phyloP scores from a whole-genome alignment of 2,113 vertebrate species.

The Myotis davidii region DNA sequence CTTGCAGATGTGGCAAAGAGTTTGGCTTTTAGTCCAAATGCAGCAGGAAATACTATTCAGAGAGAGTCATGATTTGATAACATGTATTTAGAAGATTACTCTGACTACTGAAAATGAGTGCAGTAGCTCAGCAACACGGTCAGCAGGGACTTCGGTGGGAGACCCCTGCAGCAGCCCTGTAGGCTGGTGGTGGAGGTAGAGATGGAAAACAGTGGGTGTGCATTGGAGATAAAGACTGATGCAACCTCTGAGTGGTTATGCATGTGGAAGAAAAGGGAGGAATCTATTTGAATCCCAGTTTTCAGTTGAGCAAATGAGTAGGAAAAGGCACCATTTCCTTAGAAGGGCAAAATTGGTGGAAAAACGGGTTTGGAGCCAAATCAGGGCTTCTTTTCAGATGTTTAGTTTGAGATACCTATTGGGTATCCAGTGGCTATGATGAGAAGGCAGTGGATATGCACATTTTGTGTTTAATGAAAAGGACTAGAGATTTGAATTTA shows the following conservation, averaged over 20 bases:
- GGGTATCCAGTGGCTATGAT: background rate
- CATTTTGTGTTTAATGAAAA: background rate
- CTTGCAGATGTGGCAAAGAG: background rate
- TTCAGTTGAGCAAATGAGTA: background rate
- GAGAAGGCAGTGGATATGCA: background rate
- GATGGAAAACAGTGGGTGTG: background rate
- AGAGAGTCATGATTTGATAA: background rate
- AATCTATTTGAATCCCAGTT: background rate
- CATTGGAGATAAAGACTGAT: background rate
- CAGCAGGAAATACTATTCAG: background rate
- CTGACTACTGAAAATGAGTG: background rate
- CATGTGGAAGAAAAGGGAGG: background rate
- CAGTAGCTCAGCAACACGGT: background rate
- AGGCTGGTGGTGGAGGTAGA: no score
- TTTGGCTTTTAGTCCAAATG: background rate
- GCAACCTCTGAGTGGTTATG: background rate
- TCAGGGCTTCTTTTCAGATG: background rate
- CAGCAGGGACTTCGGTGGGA: background rate
- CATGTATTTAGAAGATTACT: background rate
- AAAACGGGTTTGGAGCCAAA: background rate
- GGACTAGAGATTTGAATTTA: background rate
- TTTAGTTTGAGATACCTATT: background rate
- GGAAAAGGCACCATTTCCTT: background rate
- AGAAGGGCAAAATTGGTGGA: background rate
- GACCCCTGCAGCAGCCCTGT: rapidly evolving